phyloP scores from a whole-genome alignment of 1,140 invertebrate species.

The Nasonia vitripennis region DNA sequence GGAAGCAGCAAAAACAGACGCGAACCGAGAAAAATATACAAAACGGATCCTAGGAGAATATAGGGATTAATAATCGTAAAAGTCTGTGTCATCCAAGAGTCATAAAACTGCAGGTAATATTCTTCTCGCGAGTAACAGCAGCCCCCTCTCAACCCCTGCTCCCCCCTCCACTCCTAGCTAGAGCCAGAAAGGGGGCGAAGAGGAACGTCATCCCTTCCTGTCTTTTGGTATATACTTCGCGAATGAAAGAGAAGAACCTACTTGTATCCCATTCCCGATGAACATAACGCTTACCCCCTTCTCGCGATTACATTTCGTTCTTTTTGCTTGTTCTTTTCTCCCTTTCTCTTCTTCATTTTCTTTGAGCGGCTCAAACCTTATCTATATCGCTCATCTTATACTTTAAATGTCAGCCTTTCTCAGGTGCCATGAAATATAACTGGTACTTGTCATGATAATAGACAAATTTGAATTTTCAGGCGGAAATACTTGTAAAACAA shows the following conservation, averaged over 20 bases:
- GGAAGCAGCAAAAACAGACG: neutral
- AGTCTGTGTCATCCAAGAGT: conserved; percentile 62
- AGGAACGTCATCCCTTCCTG: conserved; percentile 21
- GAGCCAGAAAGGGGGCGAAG: neutral
- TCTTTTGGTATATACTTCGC: neutral
- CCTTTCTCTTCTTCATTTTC: conserved; percentile 28
- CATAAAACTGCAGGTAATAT: conserved; percentile 65
- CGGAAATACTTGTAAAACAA: conserved; percentile 14
- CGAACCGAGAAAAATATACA: conserved; percentile 24
- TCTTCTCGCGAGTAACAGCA: conserved; percentile 50
- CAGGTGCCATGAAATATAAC: conserved; percentile 44
- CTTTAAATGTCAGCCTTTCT: conserved; percentile 42
- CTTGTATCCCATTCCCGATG: conserved; percentile 43
- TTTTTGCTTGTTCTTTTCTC: conserved; percentile 28
- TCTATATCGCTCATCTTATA: conserved; percentile 47
- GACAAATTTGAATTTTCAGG: conserved; percentile 48
- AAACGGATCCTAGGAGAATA: conserved; percentile 62
- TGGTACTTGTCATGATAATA: conserved; percentile 49
- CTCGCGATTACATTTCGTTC: conserved; percentile 58
- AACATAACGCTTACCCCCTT: conserved; percentile 57
- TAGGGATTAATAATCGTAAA: conserved; percentile 68
- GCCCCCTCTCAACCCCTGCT: conserved; percentile 13
- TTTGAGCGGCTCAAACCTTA: conserved; percentile 37
- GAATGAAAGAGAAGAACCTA: neutral
- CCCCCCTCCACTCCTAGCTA: neutral